phyloP scores from a whole-genome alignment of 2,797 vertebrate species.

The Pseudochirops corinnae region DNA sequence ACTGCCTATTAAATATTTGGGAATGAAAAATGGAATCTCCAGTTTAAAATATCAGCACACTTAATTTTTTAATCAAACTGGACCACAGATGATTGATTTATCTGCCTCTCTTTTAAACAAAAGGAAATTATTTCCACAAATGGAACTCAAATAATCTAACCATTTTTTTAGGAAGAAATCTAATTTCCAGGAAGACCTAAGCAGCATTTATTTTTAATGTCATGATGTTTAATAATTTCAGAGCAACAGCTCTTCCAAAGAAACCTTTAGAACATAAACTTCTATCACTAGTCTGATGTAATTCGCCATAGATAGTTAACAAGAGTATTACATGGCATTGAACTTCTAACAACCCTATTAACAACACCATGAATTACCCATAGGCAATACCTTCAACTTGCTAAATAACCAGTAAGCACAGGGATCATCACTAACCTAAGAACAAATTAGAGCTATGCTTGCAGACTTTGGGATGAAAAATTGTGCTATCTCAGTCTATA shows the following conservation, averaged over 20 bases:
- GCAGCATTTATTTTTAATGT: background rate
- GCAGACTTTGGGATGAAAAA: background rate
- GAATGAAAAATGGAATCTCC: background rate
- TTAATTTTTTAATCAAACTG: conserved; percentile 71
- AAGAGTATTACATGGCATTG: background rate
- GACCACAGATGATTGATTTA: conserved; percentile 78
- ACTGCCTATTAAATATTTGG: background rate
- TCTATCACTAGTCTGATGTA: background rate
- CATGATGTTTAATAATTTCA: conserved; percentile 4
- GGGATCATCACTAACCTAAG: background rate
- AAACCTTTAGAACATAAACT: background rate
- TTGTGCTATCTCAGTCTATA: background rate
- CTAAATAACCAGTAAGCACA: background rate
- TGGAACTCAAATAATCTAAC: background rate
- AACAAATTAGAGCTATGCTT: background rate
- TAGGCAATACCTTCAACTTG: background rate
- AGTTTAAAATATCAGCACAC: conserved; percentile 39
- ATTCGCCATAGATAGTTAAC: background rate
- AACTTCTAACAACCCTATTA: background rate
- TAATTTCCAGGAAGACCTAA: conserved; percentile 27
- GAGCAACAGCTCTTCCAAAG: background rate
- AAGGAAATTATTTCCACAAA: background rate
- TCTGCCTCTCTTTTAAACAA: conserved; percentile 58
- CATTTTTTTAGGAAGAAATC: background rate
- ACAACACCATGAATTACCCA: background rate